Percentiles rank a stretch among this genome's conserved stretches.
Conservation (phyloP, 2,888 invertebrate genomes). For the Ditula angustiorana region DNA sequence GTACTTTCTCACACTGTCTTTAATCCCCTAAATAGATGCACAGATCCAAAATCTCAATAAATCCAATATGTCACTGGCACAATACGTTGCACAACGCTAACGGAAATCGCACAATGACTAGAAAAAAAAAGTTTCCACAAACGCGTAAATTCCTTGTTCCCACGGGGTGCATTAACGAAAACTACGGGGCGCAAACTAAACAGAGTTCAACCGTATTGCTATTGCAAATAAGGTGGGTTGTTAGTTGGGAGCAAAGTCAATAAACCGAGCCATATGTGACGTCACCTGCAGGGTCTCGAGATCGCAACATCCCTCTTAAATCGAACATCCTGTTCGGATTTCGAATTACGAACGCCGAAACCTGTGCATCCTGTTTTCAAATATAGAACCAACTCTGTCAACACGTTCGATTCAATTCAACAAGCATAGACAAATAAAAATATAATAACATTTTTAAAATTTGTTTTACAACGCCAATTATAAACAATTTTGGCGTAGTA, state of each 20-base stretch:
- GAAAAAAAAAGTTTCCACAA: constrained; percentile 71
- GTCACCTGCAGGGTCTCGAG: constrained; percentile 81
- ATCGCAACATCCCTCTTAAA: constrained; percentile 80
- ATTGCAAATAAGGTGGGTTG: constrained; percentile 46
- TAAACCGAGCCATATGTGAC: constrained; percentile 56
- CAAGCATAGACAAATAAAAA: constrained; percentile 13
- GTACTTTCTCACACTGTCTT: constrained; percentile 36
- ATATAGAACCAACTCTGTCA: constrained; percentile 43
- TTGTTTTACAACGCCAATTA: constrained; percentile 14
- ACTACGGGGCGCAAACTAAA: constrained; percentile 29
- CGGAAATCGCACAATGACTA: constrained; percentile 56
- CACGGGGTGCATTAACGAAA: constrained; percentile 61
- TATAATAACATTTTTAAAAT: neutral
- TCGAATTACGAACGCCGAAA: constrained; percentile 62
- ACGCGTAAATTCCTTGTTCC: constrained; percentile 73
- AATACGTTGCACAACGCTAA: constrained; percentile 56
- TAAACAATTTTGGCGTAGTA: neutral
- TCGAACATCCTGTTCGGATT: constrained; percentile 68
- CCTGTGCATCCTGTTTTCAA: constrained; percentile 70
- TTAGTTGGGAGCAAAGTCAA: constrained; percentile 37
- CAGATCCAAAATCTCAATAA: constrained; percentile 45
- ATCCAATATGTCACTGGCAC: constrained; percentile 58
- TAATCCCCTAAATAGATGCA: constrained; percentile 49
- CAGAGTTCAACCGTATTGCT: constrained; percentile 36
- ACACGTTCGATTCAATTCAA: constrained; percentile 29